Conservation (phyloP, 1,140 invertebrate species). For the Ridgeia piscesae region DNA sequence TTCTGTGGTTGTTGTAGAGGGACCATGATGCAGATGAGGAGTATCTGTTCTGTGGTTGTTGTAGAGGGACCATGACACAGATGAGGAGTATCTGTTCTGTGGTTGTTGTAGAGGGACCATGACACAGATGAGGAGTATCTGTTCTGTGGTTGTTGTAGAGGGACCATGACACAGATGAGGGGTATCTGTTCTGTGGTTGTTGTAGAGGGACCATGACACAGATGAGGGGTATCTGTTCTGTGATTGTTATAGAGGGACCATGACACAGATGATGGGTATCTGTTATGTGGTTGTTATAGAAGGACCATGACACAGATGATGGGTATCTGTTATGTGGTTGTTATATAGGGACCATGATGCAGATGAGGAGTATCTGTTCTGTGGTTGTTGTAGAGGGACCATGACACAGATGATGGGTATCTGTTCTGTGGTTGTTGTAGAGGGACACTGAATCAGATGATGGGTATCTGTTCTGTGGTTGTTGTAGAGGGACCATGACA, state of each 20-base stretch:
- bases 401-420: conserved; percentile 40
- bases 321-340: conserved; percentile 45
- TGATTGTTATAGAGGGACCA: conserved; percentile 10
- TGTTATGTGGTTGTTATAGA: conserved; percentile 37
- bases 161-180: conserved; percentile 34
- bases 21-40: conserved; percentile 35
- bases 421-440: conserved; percentile 37
- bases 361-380: conserved; percentile 48
- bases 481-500: conserved; percentile 1
- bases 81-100: conserved; percentile 49
- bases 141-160: conserved; percentile 34
- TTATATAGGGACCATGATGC: not conserved
- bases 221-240: conserved; percentile 49
- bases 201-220: conserved; percentile 5
- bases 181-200: conserved; percentile 43
- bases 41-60: conserved; percentile 42
- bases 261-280: conserved; percentile 40
- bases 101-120: conserved; percentile 4
- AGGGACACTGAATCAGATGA: conserved; percentile 33
- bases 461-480: conserved; percentile 45
- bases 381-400: conserved; percentile 10
- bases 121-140: conserved; percentile 42
- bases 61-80: conserved; percentile 18
- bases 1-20: conserved; percentile 34
- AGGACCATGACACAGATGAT: conserved; percentile 33